phyloP scores from a whole-genome alignment of 2,797 vertebrate genomes.

The Distichodus sexfasciatus region DNA sequence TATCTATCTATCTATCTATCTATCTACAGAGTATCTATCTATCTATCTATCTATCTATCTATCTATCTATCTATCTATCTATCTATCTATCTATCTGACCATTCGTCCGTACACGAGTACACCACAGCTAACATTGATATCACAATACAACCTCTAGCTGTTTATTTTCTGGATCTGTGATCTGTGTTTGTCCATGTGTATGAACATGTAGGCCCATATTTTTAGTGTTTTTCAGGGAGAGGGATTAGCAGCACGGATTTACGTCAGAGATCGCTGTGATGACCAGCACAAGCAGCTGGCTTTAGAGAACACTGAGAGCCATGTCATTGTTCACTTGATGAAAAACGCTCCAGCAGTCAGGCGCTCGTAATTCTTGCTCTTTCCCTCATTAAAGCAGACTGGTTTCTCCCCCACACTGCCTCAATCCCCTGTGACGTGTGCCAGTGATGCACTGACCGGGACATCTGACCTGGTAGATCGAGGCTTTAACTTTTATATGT shows the following conservation, averaged over 20 bases:
- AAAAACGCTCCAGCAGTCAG: slow-evolving; percentile 64
- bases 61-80: too few relatives aligned
- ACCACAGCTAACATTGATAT: background rate
- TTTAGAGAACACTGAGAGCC: slow-evolving; percentile 20
- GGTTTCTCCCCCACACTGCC: slow-evolving; percentile 7
- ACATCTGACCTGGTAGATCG: slow-evolving; percentile 17
- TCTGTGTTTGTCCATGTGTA: background rate
- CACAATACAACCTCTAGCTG: background rate
- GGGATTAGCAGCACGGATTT: slow-evolving; percentile 36
- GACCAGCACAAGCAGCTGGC: slow-evolving; percentile 19
- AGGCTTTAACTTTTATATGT: slow-evolving; percentile 54
- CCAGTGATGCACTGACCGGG: slow-evolving; percentile 45
- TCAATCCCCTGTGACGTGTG: slow-evolving; percentile 43
- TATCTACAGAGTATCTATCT: too few relatives aligned
- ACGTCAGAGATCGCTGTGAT: slow-evolving; percentile 6
- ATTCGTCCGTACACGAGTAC: background rate
- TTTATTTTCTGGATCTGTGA: background rate
- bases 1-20: too few relatives aligned
- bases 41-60: too few relatives aligned
- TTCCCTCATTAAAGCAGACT: slow-evolving; percentile 54
- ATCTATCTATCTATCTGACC: background rate
- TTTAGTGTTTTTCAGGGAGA: background rate
- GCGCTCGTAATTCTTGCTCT: slow-evolving; percentile 48
- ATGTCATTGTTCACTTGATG: slow-evolving; percentile 70
- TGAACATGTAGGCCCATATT: background rate